Evolutionary conservation across 2,113 vertebrate species (phyloP), one percentile per base, ranked within the genome.

Genomic region (Solea solea): DNA sequence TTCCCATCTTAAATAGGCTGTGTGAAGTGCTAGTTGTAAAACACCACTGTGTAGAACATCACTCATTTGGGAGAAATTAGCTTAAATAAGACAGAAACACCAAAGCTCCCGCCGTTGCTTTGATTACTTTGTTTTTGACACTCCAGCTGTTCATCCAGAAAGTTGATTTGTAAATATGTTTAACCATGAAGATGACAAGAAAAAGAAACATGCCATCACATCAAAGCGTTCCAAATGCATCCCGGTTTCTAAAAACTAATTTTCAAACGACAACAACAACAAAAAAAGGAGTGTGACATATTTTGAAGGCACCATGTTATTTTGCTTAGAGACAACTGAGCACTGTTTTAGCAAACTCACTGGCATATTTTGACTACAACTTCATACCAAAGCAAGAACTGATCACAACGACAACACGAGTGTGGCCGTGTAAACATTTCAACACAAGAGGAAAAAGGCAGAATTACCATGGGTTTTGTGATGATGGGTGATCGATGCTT

Each of bases 341-440:
- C 76, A 82, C 74, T 87, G 87, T 74, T 89, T 80, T 41, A 86
- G 65, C 74, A 86, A 76, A 87, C 86, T 79, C 80, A 60, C 63
- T 80, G 69, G 73, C 67, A 72, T 64, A 81, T 88, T 91, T 87
- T 86, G 78, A 88, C 83, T 88, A 57, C 76, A 82, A 82, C 86
- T 82, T 86, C 66, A 77, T 85, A 81, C 74, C 76, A 88, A 86
- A 87, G 85, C 81, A 78, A 86, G 68, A 80, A 72, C 53, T 90
- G 88, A 91, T 91, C 83, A 91, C 70, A 90, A 88, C 74, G 64
- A 86, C 84, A 86, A 88, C 88, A 90, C 82, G 81, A 80, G 78
- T 86, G 61, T 86, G 78, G 80, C 81, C 72, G 63, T 91, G 88
- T 90, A 92, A 92, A 93, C 88, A 92, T 89, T 77, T 82, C 89